These are phyloP conservation scores for Sylvia atricapilla DNA, from an alignment of 2,113 vertebrate genomes.

Conservation along the genomic window DNA sequence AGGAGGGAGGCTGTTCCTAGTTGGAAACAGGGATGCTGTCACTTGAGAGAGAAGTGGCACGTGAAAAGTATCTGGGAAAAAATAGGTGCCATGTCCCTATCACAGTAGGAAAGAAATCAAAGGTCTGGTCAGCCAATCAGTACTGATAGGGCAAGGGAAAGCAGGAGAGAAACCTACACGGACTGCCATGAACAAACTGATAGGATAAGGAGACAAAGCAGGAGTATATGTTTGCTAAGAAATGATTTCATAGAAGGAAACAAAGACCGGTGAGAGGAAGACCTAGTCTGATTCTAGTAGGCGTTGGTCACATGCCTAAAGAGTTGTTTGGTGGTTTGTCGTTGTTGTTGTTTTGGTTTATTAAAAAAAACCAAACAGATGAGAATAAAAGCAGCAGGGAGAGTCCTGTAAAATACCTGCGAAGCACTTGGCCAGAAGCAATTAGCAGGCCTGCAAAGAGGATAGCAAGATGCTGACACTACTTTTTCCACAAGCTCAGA, in stretches of 20 bases:
- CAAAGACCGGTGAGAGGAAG: not conserved
- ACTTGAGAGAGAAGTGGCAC: not conserved
- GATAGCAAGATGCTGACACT: not conserved
- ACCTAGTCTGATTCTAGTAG: not conserved
- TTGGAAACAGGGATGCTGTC: not conserved
- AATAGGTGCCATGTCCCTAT: not conserved
- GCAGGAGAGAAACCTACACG: not conserved
- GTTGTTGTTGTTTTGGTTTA: not conserved
- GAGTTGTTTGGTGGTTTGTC: not conserved
- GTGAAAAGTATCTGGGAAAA: not conserved
- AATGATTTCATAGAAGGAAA: not conserved
- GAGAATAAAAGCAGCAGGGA: not conserved
- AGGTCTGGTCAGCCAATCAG: not conserved
- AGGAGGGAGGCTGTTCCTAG: not conserved
- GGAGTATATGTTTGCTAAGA: not conserved
- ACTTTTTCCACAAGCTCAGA: not conserved
- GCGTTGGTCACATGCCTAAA: rapidly evolving
- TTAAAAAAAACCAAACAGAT: not conserved
- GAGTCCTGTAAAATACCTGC: not conserved
- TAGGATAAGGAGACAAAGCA: not conserved
- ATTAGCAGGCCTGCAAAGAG: not conserved
- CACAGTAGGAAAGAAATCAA: not conserved
- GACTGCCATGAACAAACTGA: not conserved
- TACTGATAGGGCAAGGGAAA: not conserved
- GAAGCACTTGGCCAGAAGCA: not conserved